Conservation (phyloP, 2,797 vertebrate species). For the Danio kyathit region DNA sequence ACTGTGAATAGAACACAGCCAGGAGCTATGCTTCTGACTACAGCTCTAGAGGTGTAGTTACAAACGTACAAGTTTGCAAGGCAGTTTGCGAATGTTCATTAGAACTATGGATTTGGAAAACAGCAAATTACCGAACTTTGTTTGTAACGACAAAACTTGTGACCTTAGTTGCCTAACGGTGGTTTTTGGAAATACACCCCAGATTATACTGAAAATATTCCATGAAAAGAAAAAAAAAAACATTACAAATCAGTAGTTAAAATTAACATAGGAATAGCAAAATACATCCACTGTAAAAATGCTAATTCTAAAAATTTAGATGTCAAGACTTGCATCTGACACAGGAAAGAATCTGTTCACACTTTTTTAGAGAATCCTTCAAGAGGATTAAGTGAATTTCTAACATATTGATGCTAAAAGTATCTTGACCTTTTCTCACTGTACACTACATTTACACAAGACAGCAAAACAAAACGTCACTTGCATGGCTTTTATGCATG, state of each 20-base stretch:
- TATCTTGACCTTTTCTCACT: background rate
- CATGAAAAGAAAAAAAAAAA: background rate
- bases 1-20: no score
- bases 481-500: slow-evolving; percentile 60
- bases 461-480: background rate
- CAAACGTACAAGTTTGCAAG: no score
- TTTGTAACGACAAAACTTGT: no score
- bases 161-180: no score
- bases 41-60: no score
- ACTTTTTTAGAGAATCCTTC: background rate
- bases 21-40: no score
- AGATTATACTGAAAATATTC: no score
- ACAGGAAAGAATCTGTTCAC: background rate
- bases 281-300: background rate
- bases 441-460: background rate
- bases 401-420: background rate
- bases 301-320: background rate
- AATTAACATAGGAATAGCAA: background rate
- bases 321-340: slow-evolving; percentile 4
- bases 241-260: background rate
- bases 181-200: no score
- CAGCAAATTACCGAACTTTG: no score
- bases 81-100: no score
- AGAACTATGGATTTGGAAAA: no score
- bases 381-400: background rate